Base-by-base conservation (phyloP, 1,140 invertebrate genomes). In the Apolygus lucorum region DNA sequence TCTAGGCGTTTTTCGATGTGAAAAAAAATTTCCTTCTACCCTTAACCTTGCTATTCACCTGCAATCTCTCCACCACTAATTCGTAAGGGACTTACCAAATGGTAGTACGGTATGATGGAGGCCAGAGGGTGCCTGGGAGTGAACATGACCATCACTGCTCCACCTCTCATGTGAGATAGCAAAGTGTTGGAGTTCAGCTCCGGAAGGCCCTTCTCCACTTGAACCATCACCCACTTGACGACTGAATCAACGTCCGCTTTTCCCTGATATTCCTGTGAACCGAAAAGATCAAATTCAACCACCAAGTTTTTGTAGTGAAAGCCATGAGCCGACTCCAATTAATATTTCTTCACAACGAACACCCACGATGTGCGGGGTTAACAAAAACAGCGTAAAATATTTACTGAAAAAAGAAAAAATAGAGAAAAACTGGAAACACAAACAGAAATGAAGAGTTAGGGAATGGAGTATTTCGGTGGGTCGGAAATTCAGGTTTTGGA, bases 81-180 rank as follows among this genome's bases (percentile, higher is more conserved):
- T n/a, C 13, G 28, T 2, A 28, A 26, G 21, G 29, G 2, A 77
- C 76, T 81, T 81, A 90, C 87, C 81, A 88, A 78, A 73, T 85
- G 80, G 76, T 86, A 89, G 74, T 84, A 82, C 34, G 86, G 83
- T 74, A 82, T 82, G 70, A 82, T 78, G 64, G 78, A 74, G 74
- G 83, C 81, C 21, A 88, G 77, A 21, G 86, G 85, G 79, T 88
- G 89, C 34, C 85, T 79, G 22, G 89, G 88, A 1, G 88, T 89
- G 74, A 90, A 90, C 29, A 90, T 76, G 73, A 90, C 82, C 42
- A 90, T 75, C 26, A 86, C 83, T 2, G 88, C 86, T 67, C 86
- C 86, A n/a, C 82, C 81, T 67, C 83, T 82, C 11, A 87, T 78
- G 76, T 84, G 85, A 72, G 81, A 81, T 24, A 86, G 83, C 26